Evolutionary conservation across 37 sponge, comb jelly and placozoan species (phyloP).

Genomic region (Mnemiopsis leidyi): DNA sequence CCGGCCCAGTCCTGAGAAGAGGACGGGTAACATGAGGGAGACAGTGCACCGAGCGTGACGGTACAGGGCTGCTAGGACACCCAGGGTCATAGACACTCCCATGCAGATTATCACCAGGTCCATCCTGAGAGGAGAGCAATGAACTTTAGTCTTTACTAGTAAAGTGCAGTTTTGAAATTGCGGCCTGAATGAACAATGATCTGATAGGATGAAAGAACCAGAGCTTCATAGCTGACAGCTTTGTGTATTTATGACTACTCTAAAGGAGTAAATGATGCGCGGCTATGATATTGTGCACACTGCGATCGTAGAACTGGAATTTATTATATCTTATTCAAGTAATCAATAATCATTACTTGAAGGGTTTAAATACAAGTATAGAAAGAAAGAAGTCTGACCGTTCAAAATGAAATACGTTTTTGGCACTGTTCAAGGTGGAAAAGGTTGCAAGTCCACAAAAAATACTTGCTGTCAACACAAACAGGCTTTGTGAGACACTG

Average conservation of each 20-base stretch:
- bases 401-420: neutral
- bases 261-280: no score
- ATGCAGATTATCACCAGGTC: neutral
- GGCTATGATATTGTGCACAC: no score
- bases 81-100: neutral
- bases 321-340: no score
- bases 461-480: neutral
- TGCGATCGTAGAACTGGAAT: no score
- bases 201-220: neutral
- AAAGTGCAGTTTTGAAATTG: neutral
- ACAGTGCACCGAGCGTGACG: constrained; percentile 34
- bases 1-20: constrained; percentile 32
- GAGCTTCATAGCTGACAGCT: no score
- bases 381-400: no score
- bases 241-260: no score
- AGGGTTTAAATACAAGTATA: no score
- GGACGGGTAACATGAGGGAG: constrained; percentile 39
- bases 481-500: neutral
- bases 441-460: constrained; percentile 12
- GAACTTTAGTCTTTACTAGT: neutral
- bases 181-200: neutral
- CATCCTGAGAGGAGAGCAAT: neutral
- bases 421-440: neutral
- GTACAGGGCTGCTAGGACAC: neutral
- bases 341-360: no score